Evolutionary conservation across 2,797 vertebrate genomes (phyloP).

Genomic region (Alca torda): DNA sequence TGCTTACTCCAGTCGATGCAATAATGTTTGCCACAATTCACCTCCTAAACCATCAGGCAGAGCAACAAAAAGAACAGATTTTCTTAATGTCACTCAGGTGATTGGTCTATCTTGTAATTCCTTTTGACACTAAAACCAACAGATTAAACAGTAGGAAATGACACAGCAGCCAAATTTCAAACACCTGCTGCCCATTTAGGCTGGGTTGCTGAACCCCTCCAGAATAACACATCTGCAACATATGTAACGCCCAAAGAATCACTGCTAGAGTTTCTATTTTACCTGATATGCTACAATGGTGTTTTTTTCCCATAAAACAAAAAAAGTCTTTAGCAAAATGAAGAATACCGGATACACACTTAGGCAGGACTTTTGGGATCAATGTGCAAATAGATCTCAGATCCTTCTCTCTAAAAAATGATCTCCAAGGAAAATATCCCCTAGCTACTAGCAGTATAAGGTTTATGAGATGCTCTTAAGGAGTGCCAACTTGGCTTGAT

Average conservation of each 20-base stretch:
- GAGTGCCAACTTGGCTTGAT: neutral
- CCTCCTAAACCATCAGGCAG: neutral
- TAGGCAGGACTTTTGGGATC: neutral
- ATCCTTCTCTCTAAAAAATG: neutral
- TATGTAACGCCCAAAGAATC: neutral
- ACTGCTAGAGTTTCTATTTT: neutral
- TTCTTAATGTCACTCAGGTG: neutral
- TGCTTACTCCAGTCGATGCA: neutral
- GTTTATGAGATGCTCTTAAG: neutral
- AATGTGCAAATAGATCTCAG: neutral
- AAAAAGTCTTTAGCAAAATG: neutral
- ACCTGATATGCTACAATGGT: neutral
- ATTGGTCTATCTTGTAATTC: neutral
- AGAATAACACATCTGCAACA: neutral
- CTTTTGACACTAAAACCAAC: constrained; percentile 3
- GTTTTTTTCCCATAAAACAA: neutral
- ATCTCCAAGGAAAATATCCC: neutral
- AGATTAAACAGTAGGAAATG: neutral
- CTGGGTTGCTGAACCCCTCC: neutral
- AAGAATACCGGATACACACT: neutral
- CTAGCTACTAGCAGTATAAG: neutral
- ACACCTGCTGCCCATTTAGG: neutral
- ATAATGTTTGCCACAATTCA: neutral
- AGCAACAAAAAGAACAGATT: neutral
- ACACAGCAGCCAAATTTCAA: neutral